Conservation (phyloP, 2,888 invertebrate species). For the Agonopterix alstromeriana region DNA sequence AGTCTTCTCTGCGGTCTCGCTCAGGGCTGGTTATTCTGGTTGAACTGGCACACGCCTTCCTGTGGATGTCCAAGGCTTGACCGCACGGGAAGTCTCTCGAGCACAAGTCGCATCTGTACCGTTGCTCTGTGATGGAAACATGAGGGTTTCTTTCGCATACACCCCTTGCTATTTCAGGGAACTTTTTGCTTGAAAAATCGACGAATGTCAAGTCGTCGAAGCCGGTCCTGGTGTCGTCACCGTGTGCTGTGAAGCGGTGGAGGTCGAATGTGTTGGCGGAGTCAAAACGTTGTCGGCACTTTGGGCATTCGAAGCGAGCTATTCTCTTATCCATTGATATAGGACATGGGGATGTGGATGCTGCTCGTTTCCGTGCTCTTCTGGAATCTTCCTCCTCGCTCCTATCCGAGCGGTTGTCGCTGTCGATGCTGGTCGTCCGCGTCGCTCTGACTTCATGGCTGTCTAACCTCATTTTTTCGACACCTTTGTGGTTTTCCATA, state of each 20-base stretch:
- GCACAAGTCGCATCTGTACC: constrained; percentile 83
- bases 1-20: constrained; percentile 83
- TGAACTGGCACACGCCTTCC: constrained; percentile 57
- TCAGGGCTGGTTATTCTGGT: constrained; percentile 68
- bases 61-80: constrained; percentile 82
- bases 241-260: constrained; percentile 81
- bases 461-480: constrained; percentile 50
- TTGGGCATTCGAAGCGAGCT: constrained; percentile 79
- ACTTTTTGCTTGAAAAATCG: constrained; percentile 89
- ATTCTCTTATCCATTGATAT: constrained; percentile 57
- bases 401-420: constrained; percentile 75
- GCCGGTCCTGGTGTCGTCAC: constrained; percentile 77
- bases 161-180: constrained; percentile 85
- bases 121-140: constrained; percentile 75
- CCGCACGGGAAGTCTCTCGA: constrained; percentile 83
- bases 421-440: constrained; percentile 68
- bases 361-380: constrained; percentile 56
- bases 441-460: constrained; percentile 44
- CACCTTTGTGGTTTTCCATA: constrained; percentile 32
- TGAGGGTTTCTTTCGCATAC: constrained; percentile 82
- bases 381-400: constrained; percentile 65
- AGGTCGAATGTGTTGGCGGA: constrained; percentile 83
- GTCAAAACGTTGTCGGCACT: constrained; percentile 84
- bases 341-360: constrained; percentile 52
- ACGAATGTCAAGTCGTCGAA: constrained; percentile 85